phyloP scores from a whole-genome alignment of 1,140 invertebrate genomes.

The Cyclina sinensis region DNA sequence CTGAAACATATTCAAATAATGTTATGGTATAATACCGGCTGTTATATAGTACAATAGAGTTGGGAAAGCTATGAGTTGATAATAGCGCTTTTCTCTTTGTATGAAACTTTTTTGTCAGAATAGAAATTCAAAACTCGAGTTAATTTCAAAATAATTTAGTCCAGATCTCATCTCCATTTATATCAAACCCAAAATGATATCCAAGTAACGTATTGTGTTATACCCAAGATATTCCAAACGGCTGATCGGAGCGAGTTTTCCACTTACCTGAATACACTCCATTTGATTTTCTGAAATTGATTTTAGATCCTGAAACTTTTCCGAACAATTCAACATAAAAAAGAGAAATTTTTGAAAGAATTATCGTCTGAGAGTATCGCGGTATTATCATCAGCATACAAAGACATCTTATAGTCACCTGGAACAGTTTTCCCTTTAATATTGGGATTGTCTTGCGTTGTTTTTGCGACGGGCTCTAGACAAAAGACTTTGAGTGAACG shows the following conservation, averaged over 20 bases:
- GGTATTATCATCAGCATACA: conserved; percentile 74
- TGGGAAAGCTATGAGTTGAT: conserved; percentile 62
- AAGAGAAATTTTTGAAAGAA: conserved; percentile 59
- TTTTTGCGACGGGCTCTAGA: conserved; percentile 79
- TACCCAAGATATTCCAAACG: conserved; percentile 73
- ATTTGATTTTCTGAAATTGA: conserved; percentile 65
- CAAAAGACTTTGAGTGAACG: conserved; percentile 86
- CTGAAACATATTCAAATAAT: conserved; percentile 67
- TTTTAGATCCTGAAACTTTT: conserved; percentile 69
- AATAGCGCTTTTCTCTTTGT: conserved; percentile 67
- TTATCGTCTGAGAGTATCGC: conserved; percentile 49
- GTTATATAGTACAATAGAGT: conserved; percentile 70
- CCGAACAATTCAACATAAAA: conserved; percentile 59
- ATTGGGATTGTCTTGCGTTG: conserved; percentile 46
- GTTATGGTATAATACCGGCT: conserved; percentile 52
- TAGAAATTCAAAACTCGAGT: conserved; percentile 52
- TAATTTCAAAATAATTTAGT: conserved; percentile 62
- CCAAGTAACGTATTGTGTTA: conserved; percentile 68
- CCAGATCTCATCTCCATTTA: conserved; percentile 67
- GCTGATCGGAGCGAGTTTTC: conserved; percentile 68
- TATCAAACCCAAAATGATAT: conserved; percentile 62
- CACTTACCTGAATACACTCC: conserved; percentile 70
- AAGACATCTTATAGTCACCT: conserved; percentile 66
- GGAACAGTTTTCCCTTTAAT: conserved; percentile 72
- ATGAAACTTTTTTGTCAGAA: conserved; percentile 57